phyloP scores from a whole-genome alignment of 2,113 vertebrate genomes.

The Xiphias gladius region DNA sequence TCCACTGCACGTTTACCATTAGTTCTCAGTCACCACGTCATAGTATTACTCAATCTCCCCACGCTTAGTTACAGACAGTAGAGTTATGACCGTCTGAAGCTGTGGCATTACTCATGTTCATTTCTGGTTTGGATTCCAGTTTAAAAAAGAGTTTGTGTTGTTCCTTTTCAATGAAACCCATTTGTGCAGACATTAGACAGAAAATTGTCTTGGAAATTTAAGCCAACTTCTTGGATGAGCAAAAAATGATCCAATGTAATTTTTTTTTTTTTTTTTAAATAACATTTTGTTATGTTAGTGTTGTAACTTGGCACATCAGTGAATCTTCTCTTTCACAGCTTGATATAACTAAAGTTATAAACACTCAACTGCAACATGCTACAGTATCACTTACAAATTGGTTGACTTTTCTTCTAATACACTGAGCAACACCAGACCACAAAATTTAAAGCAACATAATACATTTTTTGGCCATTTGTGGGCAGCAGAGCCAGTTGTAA shows the following conservation, averaged over 20 bases:
- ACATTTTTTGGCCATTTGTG: not conserved
- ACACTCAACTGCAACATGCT: not conserved
- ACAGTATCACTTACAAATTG: not conserved
- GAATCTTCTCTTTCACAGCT: not conserved
- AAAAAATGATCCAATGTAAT: slow-evolving; percentile 26
- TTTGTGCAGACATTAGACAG: slow-evolving; percentile 3
- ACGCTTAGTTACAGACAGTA: slow-evolving; percentile 53
- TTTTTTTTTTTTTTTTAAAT: not conserved
- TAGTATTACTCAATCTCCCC: slow-evolving; percentile 62
- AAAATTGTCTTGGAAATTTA: slow-evolving; percentile 23
- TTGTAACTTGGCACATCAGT: not conserved
- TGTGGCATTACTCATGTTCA: slow-evolving; percentile 67
- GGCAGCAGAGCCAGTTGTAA: not conserved
- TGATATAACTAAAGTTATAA: not conserved
- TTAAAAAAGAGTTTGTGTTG: slow-evolving; percentile 12
- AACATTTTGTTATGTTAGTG: slow-evolving; percentile 4
- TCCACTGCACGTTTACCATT: slow-evolving; percentile 22
- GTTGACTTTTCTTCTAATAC: not conserved
- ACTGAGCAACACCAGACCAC: not conserved
- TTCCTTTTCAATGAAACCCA: slow-evolving; percentile 24
- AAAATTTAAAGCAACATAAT: not conserved
- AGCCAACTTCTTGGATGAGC: slow-evolving; percentile 26
- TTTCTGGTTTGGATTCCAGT: slow-evolving; percentile 52
- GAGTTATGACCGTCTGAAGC: slow-evolving; percentile 49
- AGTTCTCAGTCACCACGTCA: slow-evolving; percentile 53